Percentiles rank a stretch among this genome's conserved stretches.
Evolutionary conservation across 2,888 invertebrate genomes (phyloP).

Genomic region (Perithous albicinctus): DNA sequence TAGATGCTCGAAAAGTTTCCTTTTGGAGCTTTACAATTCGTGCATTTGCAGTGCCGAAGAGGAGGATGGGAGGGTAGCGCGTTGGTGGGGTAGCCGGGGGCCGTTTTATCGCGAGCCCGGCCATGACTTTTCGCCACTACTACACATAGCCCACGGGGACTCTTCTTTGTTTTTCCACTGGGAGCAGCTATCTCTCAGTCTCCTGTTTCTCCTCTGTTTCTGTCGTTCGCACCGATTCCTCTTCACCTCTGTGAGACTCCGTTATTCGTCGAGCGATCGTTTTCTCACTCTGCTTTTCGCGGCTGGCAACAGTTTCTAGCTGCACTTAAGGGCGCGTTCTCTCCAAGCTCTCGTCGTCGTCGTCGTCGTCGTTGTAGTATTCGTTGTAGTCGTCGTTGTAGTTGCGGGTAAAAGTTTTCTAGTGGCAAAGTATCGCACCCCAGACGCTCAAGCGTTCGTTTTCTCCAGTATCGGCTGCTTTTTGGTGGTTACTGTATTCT

Average conservation of each 20-base stretch:
- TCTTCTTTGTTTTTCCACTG: slow-evolving; percentile 61
- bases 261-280: slow-evolving; percentile 56
- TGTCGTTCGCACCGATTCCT: slow-evolving; percentile 57
- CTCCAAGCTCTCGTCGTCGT: slow-evolving; percentile 25
- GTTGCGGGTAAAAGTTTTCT: slow-evolving; percentile 52
- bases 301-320: slow-evolving; percentile 79
- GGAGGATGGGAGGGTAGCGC: not conserved
- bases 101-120: slow-evolving; percentile 65
- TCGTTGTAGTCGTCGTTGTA: slow-evolving; percentile 29
- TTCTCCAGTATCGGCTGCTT: slow-evolving; percentile 47
- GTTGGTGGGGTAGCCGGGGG: slow-evolving; percentile 35
- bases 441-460: slow-evolving; percentile 39
- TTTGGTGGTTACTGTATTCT: slow-evolving; percentile 5
- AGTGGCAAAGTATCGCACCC: slow-evolving; percentile 18
- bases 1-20: slow-evolving; percentile 25
- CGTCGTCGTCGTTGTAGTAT: slow-evolving; percentile 17
- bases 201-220: slow-evolving; percentile 47
- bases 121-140: slow-evolving; percentile 65
- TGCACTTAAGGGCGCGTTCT: slow-evolving; percentile 73
- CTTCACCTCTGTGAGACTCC: slow-evolving; percentile 21
- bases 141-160: slow-evolving; percentile 51
- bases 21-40: slow-evolving; percentile 33
- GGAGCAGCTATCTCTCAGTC: slow-evolving; percentile 44
- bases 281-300: slow-evolving; percentile 56
- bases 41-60: slow-evolving; percentile 26